Conservation (phyloP, 2,113 vertebrate genomes). For the Albula glossodonta region DNA sequence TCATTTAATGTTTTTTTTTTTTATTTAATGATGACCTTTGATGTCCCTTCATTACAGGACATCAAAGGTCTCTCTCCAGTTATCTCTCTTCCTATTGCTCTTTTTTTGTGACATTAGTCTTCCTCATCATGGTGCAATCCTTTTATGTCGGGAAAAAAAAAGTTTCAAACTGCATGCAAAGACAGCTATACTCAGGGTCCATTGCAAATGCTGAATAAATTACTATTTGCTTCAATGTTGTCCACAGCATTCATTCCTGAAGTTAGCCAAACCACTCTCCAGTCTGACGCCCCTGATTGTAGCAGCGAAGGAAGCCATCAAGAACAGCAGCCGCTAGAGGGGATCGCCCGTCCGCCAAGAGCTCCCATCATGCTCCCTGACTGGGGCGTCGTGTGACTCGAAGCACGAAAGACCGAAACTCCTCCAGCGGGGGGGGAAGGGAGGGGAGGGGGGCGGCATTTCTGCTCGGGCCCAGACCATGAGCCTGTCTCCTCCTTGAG, state of each 20-base stretch:
- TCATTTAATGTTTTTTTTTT: too few species aligned
- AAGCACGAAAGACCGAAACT: background rate
- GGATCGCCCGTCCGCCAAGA: background rate
- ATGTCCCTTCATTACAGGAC: too few species aligned
- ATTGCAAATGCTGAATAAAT: background rate
- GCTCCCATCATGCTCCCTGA: constrained; percentile 1
- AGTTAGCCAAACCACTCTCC: constrained; percentile 97
- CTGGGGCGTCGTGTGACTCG: background rate
- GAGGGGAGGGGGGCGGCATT: background rate
- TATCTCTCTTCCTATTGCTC: too few species aligned
- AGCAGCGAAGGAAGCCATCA: constrained; percentile 98
- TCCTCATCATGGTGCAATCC: background rate
- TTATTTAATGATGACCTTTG: too few species aligned
- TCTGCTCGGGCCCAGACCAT: background rate
- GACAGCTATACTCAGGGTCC: background rate
- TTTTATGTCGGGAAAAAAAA: background rate
- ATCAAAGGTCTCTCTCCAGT: background rate
- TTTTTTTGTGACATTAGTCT: background rate
- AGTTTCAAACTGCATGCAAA: background rate
- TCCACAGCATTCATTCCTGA: constrained; percentile 95
- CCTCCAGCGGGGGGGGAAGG: background rate
- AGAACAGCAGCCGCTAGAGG: constrained; percentile 95
- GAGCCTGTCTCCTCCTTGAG: background rate
- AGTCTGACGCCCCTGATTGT: constrained; percentile 98
- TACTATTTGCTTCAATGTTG: background rate